Base-by-base conservation (phyloP, 2,888 invertebrate genomes). In the Eupithecia vulgata region DNA sequence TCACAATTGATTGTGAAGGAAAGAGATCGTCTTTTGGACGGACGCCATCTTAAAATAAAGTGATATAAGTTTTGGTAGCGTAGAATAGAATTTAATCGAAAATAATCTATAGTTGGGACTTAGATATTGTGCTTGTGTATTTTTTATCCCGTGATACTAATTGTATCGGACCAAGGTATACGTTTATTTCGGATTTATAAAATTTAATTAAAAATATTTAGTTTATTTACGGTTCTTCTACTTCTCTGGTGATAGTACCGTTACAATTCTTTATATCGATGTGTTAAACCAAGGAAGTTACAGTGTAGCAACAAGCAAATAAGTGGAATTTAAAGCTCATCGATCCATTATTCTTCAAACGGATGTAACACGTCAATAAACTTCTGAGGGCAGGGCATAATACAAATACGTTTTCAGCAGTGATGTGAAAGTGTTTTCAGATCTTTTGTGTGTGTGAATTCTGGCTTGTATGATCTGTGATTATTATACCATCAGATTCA, bases 81-180 rank as follows among this genome's bases (percentile, higher is more conserved):
- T 95, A 93, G 91, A 90, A 84, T 90, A 89, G 85, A 91, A 86
- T 89, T 85, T 87, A 94, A 94, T 94, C 93, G 88, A 87, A 91
- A 94, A 93, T 93, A 93, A 94, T 94, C 94, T 85, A 86, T 83
- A 83, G 86, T 89, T 87, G 86, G 88, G 88, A 87, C 86, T 86
- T 89, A 90, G 87, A 82, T 88, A 90, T 91, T 87, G 88, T 87
- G 88, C 88, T 91, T 89, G 90, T 84, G 84, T 88, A 88, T 85
- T 91, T 91, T 89, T 89, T 85, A 88, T 87, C 88, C 83, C 80
- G 83, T 88, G 83, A 93, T 95, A 96, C 95, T 95, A 95, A 96
- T 95, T 95, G 95, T 96, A 96, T 96, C 96, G 96, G 96, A 97
- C 97, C 96, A 96, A 96, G 96, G 97, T 97, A 95, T 90, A 94